Evolutionary conservation across 2,888 invertebrate species (phyloP), one percentile per base, ranked within the genome.

Genomic region (Caenorhabditis afra): DNA sequence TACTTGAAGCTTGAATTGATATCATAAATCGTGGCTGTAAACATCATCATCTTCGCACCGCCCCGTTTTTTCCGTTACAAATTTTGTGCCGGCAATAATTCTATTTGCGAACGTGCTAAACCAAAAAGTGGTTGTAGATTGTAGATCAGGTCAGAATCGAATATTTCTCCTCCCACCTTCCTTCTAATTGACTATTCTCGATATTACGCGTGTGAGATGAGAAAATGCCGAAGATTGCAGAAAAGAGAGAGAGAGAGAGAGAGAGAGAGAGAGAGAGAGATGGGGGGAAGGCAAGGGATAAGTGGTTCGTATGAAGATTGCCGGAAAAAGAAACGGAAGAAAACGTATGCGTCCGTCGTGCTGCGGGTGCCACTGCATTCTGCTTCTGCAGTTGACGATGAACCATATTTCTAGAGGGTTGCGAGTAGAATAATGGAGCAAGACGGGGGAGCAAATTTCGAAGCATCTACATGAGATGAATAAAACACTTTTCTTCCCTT

Each of bases 221-320:
- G 59, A 68, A 62, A 67, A 64, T 67, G 61, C 68, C 29, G 62
- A 66, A 52, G 64, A 68, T 57, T 57, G 75, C 61, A 57, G 47
- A 58, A 65, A n/a, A 74, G 45, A n/a, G n/a, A n/a, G n/a, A n/a
- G n/a, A n/a, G n/a, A n/a, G n/a, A n/a, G n/a, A n/a, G n/a, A n/a
- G n/a, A n/a, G n/a, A n/a, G n/a, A n/a, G n/a, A n/a, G n/a, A n/a
- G n/a, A n/a, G n/a, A n/a, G n/a, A n/a, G n/a, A n/a, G n/a, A n/a
- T n/a, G n/a, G n/a, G n/a, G 52, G 37, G 62, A 66, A 55, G 50
- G 61, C 55, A 66, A 62, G 71, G 29, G 71, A 78, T 78, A 78
- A 78, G 78, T 78, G 78, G 78, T 71, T 78, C 76, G 76, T 64
- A 68, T 76, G 61, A 78, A 78, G 71, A 78, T 78, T 78, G 78